Percentiles rank a stretch among this genome's conserved stretches.
Conservation (phyloP, 2,888 invertebrate species). For the Timandra comae region DNA sequence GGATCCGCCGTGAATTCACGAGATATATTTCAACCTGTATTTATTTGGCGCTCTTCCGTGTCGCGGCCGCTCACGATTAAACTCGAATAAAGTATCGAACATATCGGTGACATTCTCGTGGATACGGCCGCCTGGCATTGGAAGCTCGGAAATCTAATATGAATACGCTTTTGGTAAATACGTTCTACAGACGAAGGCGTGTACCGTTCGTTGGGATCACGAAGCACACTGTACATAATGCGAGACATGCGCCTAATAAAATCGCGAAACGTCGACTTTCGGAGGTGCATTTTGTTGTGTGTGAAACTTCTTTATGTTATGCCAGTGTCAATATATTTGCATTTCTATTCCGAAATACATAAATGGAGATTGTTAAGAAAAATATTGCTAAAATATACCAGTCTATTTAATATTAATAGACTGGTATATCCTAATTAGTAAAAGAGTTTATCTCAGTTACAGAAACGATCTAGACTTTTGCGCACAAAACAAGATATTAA, state of each 20-base stretch:
- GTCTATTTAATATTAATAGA: too few relatives aligned
- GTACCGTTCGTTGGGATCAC: constrained; percentile 44
- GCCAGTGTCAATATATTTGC: too few relatives aligned
- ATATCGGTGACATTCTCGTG: constrained; percentile 66
- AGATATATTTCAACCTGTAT: constrained; percentile 67
- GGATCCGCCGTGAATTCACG: constrained; percentile 50
- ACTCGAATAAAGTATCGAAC: constrained; percentile 68
- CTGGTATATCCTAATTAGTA: too few relatives aligned
- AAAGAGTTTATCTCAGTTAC: too few relatives aligned
- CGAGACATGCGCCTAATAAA: constrained; percentile 46
- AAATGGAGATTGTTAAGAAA: too few relatives aligned
- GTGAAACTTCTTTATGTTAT: too few relatives aligned
- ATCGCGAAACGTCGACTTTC: constrained; percentile 23
- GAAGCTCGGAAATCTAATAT: constrained; percentile 70
- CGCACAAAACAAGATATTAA: too few relatives aligned
- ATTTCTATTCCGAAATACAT: too few relatives aligned
- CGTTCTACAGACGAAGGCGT: constrained; percentile 41
- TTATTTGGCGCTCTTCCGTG: constrained; percentile 69
- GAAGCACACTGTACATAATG: constrained; percentile 46
- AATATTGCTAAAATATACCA: too few relatives aligned
- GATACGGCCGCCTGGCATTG: constrained; percentile 57
- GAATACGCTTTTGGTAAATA: constrained; percentile 71
- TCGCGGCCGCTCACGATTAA: constrained; percentile 55
- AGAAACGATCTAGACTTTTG: too few relatives aligned
- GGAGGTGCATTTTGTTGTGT: constrained; percentile 15